Evolutionary conservation across 2,113 vertebrate species (phyloP).

Genomic region (Pseudopodoces humilis): DNA sequence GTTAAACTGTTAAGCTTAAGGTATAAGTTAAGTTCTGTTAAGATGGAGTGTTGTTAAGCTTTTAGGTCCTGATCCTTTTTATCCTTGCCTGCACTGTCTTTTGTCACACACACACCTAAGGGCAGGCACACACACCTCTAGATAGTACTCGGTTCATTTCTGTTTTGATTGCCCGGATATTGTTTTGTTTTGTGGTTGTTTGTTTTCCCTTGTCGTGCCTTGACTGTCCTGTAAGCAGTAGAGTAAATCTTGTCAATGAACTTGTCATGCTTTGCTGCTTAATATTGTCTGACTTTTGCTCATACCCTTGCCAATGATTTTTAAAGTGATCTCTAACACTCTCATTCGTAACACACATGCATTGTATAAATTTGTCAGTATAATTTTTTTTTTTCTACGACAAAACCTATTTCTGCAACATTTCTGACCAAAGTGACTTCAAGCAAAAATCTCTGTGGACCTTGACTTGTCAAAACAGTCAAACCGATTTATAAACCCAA

Average conservation of each 20-base stretch:
- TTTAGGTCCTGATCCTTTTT: not conserved
- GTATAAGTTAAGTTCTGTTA: not conserved
- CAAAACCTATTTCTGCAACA: not conserved
- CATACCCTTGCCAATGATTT: not conserved
- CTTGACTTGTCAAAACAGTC: not conserved
- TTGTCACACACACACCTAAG: not conserved
- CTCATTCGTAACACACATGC: fast-evolving
- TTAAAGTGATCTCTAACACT: not conserved
- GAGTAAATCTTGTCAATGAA: not conserved
- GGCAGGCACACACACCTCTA: not conserved
- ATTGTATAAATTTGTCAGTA: not conserved
- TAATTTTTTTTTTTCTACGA: not conserved
- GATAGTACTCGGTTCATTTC: not conserved
- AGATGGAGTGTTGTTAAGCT: not conserved
- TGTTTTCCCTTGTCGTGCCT: not conserved
- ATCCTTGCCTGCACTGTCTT: not conserved
- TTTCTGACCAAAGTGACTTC: not conserved
- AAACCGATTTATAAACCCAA: not conserved
- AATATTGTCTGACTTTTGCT: not conserved
- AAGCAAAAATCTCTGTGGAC: not conserved
- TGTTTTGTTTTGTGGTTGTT: not conserved
- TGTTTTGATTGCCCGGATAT: not conserved
- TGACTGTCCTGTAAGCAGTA: not conserved
- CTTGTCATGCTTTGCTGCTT: not conserved
- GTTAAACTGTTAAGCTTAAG: not conserved